Evolutionary conservation across 2,113 vertebrate species (phyloP), one percentile per base, ranked within the genome.

Genomic region (Scortum barcoo): DNA sequence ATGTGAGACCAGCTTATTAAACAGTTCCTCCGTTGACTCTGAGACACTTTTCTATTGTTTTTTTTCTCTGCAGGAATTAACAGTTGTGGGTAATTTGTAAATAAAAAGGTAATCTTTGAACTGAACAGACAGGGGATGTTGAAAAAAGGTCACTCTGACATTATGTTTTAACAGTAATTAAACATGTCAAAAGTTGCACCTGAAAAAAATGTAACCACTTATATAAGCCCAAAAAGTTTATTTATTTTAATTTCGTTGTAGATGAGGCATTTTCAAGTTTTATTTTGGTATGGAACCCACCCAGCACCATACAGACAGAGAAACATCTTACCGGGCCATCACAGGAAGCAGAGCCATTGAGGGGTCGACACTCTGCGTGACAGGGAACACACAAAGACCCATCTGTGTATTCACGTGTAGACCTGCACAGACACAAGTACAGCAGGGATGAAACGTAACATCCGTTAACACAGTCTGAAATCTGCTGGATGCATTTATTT

Each of bases 281-380:
- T 28, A 58, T 19, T 76, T 28, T 16, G 3, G 2, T 30, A 33
- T 30, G 30, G 33, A 19, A 61, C 19, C 30, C 20, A 16, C n/a
- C n/a, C 33, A 76, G 33, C 12, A 9, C 48, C 20, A 54, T 20
- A 36, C 14, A 26, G 2, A 5, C 17, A 42, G 9, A 26, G 10
- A 33, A n/a, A 30, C 20, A 11, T 72, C 96, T 96, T 93, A 99
- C 98, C 81, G 94, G 94, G 70, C 97, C 97, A 0, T 88, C 89
- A 94, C 98, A 99, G 88, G 97, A 97, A 73, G 88, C 94, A 0
- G 97, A 96, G 90, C 93, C 96, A 0, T 98, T 99, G 87, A 98
- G 94, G 13, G 96, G 95, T 81, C 93, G 94, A 91, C 98, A 99
- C 94, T 99, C 97, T 0, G 95, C 51, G 82, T 99, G 97, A 88